These are phyloP conservation scores for Sebastiscus tertius DNA, from an alignment of 2,797 vertebrate species.

Conservation along the genomic window DNA sequence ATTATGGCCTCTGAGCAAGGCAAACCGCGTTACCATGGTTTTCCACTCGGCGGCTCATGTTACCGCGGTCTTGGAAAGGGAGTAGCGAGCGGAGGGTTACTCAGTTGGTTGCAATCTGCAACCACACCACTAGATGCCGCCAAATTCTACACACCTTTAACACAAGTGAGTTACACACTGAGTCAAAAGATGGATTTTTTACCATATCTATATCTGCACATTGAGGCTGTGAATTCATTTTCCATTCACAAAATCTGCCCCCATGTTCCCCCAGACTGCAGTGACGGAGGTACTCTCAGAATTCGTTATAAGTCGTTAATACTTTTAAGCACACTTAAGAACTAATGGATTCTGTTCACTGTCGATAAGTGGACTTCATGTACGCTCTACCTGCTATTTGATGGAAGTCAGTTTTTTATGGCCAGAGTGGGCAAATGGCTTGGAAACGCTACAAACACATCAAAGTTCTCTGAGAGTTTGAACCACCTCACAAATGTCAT, in stretches of 20 bases:
- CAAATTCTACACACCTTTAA: background rate
- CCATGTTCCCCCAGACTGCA: background rate
- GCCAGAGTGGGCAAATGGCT: conserved; percentile 9
- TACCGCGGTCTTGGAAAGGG: no score
- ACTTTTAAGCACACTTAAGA: conserved; percentile 26
- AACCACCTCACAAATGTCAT: conserved; percentile 5
- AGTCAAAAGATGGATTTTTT: background rate
- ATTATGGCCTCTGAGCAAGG: no score
- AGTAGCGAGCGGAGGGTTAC: no score
- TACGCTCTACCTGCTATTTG: background rate
- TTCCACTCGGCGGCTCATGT: no score
- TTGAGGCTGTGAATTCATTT: background rate
- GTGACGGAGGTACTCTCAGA: background rate
- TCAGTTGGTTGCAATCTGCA: no score
- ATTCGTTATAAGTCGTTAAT: conserved; percentile 22
- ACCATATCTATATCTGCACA: background rate
- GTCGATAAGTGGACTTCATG: conserved; percentile 1
- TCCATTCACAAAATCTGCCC: background rate
- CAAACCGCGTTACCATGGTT: no score
- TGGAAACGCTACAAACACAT: conserved; percentile 13
- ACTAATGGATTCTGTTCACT: conserved; percentile 4
- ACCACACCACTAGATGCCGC: no score
- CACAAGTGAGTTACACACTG: background rate
- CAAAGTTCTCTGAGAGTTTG: background rate
- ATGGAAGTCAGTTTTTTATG: background rate